A percentile compares a stretch with the other conserved stretches of the same genome.
These are phyloP conservation scores for Crotalus viridis DNA, from an alignment of 2,113 vertebrate species.

Conservation along the genomic window DNA sequence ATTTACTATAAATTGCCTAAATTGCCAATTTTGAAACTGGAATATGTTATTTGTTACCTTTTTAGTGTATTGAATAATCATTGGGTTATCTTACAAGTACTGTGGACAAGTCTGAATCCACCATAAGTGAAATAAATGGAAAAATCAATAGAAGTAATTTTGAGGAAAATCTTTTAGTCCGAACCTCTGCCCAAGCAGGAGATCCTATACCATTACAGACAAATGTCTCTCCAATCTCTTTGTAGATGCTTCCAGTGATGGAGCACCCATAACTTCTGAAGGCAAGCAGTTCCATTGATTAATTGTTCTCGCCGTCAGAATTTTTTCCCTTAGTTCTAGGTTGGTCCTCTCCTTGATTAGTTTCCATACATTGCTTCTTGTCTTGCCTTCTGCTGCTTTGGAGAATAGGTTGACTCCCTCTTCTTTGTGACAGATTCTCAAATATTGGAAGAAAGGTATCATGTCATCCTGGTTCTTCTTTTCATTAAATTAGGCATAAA, in stretches of 20 bases:
- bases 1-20: neutral
- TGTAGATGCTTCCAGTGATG: neutral
- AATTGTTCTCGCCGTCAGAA: too few species aligned
- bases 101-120: slow-evolving; percentile 24
- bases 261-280: neutral
- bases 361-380: neutral
- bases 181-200: neutral
- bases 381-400: neutral
- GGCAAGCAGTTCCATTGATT: too few species aligned
- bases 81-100: neutral
- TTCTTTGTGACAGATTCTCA: neutral
- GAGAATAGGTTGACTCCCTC: neutral
- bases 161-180: slow-evolving; percentile 23
- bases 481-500: neutral
- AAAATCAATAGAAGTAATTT: slow-evolving; percentile 50
- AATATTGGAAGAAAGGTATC: neutral
- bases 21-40: neutral
- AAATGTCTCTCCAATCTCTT: neutral
- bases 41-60: neutral
- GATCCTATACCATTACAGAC: neutral
- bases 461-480: neutral
- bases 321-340: neutral
- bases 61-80: neutral
- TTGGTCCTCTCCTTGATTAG: neutral
- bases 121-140: slow-evolving; percentile 35